Base-by-base conservation (phyloP, 2,113 vertebrate genomes). In the Columbina picui region DNA sequence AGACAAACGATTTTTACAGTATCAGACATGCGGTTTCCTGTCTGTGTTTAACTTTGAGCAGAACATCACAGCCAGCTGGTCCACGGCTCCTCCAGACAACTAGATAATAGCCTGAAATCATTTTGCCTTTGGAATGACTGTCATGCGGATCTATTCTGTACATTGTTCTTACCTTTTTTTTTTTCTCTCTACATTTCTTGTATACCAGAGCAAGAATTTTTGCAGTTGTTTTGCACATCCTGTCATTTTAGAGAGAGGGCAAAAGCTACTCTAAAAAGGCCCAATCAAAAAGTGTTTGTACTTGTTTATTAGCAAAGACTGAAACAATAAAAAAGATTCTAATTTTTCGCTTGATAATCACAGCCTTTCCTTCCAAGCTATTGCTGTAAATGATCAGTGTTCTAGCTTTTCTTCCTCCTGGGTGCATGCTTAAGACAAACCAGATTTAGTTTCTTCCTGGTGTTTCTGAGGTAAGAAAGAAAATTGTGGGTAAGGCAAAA, bases 1-100 rank as follows among this genome's bases (percentile, higher is more conserved):
- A 98, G 97, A 98, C 96, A 97, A 98, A 98, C 79, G 95, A 96
- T 97, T 97, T 97, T 97, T 98, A 98, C 98, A 98, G 98, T 98
- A 98, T 99, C 98, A 99, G 99, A 99, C 99, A 97, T 98, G 98
- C 94, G 98, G 99, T 99, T 99, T 99, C 99, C 99, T 99, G 99
- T 99, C 98, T 98, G 96, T 98, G 98, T 98, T 98, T 98, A 98
- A 98, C 98, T 98, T 97, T 97, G 98, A 98, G 98, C 98, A 98
- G 98, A 98, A 97, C 98, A 98, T 98, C 97, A 98, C 97, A 97
- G 94, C 96, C 93, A 97, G 98, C 97, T 98, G 97, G 93, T 97
- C 97, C 96, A 90, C 36, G 89, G 97, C 96, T 97, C 96, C 92
- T 95, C 78, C 94, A 96, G 95, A 96, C 93, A 97, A 97, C 94